phyloP scores from a whole-genome alignment of 2,113 vertebrate species.

The Psephotus haematonotus region DNA sequence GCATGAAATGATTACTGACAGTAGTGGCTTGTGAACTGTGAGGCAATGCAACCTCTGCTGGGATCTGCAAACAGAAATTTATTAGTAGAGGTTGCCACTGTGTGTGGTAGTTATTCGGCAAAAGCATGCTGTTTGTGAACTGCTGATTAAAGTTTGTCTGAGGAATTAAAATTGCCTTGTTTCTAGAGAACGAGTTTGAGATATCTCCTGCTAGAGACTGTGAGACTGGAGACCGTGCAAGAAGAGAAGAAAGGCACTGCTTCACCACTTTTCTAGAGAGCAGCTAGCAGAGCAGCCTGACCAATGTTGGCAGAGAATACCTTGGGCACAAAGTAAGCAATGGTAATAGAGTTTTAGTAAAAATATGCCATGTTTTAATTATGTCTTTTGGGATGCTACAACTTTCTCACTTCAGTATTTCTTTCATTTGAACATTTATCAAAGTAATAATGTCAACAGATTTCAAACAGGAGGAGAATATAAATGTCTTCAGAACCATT shows the following conservation, averaged over 20 bases:
- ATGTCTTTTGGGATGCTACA: background rate
- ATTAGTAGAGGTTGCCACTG: background rate
- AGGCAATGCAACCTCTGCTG: background rate
- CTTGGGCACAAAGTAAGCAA: background rate
- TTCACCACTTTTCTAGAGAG: background rate
- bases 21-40: background rate
- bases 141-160: background rate
- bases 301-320: background rate
- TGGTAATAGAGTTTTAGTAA: background rate
- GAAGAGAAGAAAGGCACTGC: background rate
- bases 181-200: background rate
- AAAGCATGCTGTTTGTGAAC: background rate
- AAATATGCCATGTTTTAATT: background rate
- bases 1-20: fast-evolving
- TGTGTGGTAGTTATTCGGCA: fast-evolving
- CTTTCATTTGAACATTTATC: background rate
- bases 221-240: background rate
- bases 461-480: background rate
- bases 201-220: background rate
- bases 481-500: background rate
- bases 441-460: background rate
- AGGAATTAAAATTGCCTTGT: background rate
- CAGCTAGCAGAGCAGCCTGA: background rate
- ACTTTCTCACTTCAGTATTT: background rate
- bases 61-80: background rate